These are phyloP conservation scores for Macrobrachium nipponense DNA, from an alignment of 1,140 invertebrate genomes.

Conservation along the genomic window DNA sequence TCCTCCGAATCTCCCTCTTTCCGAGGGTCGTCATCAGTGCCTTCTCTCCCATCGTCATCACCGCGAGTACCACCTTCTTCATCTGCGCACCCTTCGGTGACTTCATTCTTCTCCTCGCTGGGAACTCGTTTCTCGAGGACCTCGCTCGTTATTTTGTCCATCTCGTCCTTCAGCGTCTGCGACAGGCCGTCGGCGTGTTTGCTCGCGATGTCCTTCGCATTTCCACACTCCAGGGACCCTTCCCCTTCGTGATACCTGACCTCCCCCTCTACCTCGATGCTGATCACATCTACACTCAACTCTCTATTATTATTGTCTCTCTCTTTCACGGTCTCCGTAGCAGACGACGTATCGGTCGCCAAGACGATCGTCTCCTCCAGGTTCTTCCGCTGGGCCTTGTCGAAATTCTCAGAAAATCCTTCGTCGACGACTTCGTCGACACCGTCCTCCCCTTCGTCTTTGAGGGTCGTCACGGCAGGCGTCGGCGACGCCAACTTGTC, in stretches of 20 bases:
- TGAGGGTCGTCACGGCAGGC: too few relatives aligned
- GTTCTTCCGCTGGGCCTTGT: too few relatives aligned
- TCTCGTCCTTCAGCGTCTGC: background rate
- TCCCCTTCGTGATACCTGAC: background rate
- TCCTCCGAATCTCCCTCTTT: background rate
- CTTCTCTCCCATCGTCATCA: background rate
- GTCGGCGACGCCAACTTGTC: too few relatives aligned
- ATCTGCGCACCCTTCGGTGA: too few relatives aligned
- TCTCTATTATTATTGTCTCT: background rate
- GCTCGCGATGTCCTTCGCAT: background rate
- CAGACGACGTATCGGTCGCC: too few relatives aligned
- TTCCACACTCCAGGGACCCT: background rate
- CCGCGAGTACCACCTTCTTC: too few relatives aligned
- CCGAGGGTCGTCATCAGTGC: background rate
- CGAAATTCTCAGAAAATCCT: too few relatives aligned
- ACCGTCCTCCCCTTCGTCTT: too few relatives aligned
- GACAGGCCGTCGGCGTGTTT: conserved; percentile 1
- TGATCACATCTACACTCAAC: conserved; percentile 17
- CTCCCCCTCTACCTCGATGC: conserved; percentile 24
- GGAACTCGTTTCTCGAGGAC: background rate
- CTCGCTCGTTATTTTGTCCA: background rate
- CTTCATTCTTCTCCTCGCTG: too few relatives aligned
- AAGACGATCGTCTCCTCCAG: too few relatives aligned
- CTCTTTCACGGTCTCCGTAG: background rate
- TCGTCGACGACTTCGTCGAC: too few relatives aligned